phyloP scores from a whole-genome alignment of 2,888 invertebrate species.

The Conomelus anceps region DNA sequence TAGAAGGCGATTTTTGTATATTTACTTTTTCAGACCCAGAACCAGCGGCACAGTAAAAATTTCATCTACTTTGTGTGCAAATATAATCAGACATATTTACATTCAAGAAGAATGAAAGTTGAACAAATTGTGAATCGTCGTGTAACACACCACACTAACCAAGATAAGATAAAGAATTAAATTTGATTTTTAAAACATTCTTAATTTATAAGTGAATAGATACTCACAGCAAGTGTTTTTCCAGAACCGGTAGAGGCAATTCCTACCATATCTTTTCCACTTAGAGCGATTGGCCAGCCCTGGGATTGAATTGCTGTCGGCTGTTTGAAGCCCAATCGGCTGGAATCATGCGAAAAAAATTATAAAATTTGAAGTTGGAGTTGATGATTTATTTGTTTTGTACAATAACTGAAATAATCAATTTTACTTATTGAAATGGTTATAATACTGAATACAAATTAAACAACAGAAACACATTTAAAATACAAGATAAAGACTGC shows the following conservation, averaged over 20 bases:
- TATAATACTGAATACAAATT: too few relatives aligned
- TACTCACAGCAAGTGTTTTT: slow-evolving; percentile 66
- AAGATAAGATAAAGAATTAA: background rate
- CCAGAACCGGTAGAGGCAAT: slow-evolving; percentile 94
- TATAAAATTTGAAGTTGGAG: background rate
- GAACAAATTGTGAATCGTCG: too few relatives aligned
- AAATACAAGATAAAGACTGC: too few relatives aligned
- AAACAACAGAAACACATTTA: too few relatives aligned
- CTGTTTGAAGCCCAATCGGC: slow-evolving; percentile 73
- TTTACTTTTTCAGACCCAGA: too few relatives aligned
- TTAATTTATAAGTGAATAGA: background rate
- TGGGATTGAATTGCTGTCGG: slow-evolving; percentile 96
- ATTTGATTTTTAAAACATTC: background rate
- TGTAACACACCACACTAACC: background rate
- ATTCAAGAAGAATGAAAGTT: too few relatives aligned
- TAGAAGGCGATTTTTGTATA: too few relatives aligned
- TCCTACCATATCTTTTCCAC: slow-evolving; percentile 88
- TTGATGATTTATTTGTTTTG: background rate
- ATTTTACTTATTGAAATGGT: too few relatives aligned
- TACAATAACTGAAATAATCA: background rate
- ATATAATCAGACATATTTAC: too few relatives aligned
- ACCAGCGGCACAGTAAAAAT: too few relatives aligned
- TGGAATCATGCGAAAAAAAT: slow-evolving; percentile 40
- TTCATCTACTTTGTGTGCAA: too few relatives aligned
- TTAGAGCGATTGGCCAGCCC: slow-evolving; percentile 92